Evolutionary conservation across 2,888 invertebrate species (phyloP), one percentile per base, ranked within the genome.

Genomic region (Apantesis nais): DNA sequence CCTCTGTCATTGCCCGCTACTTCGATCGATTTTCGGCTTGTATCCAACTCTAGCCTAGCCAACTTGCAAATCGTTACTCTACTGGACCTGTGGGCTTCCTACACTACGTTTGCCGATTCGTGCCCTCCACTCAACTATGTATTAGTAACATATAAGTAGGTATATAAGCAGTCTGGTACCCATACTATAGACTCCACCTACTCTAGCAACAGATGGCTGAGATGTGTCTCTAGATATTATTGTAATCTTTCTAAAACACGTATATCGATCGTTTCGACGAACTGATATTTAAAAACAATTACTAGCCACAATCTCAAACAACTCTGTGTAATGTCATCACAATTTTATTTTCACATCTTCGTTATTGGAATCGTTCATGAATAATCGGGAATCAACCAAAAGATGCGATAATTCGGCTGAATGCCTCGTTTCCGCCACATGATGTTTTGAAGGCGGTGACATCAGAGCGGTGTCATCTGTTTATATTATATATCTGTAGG

Each of bases 391-490:
- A 68, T 74, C 70, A 72, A 72, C 73, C 68, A 37, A 41, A 37
- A 64, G 58, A 65, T 67, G 60, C 34, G 68, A 58, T 16, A 62
- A 62, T 73, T 80, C 77, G 78, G 77, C 78, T 73, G 65, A 31
- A 58, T 60, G 63, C 74, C 64, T 68, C 58, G 41, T 37, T 62
- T 48, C 69, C 62, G 68, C 71, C 67, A 60, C 60, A 64, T 37
- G 71, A 41, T 44, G 39, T 22, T 62, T 62, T 39, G 22, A 52
- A 55, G 67, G 25, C 61, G 76, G 62, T 81, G 80, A 78, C 76
- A 76, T 82, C 82, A 81, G 65, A 65, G 64, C 65, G 41, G 48
- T 75, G 71, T 81, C 78, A 81, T 77, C 62, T 80, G 74, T 76
- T 74, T 76, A 81, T 73, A 25, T 62, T n/a, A 63, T 31, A 29